A percentile compares a stretch with the other conserved stretches of the same genome.
These are phyloP conservation scores for Alethe diademata DNA, from an alignment of 2,113 vertebrate species.

Conservation along the genomic window DNA sequence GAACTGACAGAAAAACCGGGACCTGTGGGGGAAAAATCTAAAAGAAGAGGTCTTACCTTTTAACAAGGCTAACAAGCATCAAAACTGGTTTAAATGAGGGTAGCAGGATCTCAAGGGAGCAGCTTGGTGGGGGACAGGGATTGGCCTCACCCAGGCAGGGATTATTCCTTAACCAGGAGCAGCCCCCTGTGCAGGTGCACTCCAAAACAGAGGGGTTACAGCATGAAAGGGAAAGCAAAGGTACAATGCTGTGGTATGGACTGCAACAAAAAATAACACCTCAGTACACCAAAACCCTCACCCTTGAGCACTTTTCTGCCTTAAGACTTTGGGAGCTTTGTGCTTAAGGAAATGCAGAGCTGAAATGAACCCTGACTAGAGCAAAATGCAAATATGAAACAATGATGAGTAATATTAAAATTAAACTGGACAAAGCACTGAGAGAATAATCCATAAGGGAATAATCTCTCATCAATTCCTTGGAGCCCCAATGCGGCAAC, in stretches of 20 bases:
- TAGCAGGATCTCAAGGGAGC: accelerated
- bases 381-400: conserved; percentile 1
- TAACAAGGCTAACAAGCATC: background rate
- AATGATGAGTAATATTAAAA: conserved; percentile 31
- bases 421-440: background rate
- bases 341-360: background rate
- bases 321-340: background rate
- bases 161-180: background rate
- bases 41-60: background rate
- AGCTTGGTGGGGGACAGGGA: accelerated
- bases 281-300: background rate
- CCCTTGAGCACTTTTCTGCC: background rate
- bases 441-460: conserved; percentile 31
- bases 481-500: background rate
- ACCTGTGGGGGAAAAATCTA: background rate
- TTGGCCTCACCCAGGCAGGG: background rate
- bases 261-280: background rate
- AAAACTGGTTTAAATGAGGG: background rate
- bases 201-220: background rate
- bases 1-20: background rate
- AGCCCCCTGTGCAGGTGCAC: accelerated
- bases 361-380: background rate
- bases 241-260: background rate
- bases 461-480: background rate
- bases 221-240: background rate